phyloP scores from a whole-genome alignment of 2,888 invertebrate genomes.

The Cataglyphis livida region DNA sequence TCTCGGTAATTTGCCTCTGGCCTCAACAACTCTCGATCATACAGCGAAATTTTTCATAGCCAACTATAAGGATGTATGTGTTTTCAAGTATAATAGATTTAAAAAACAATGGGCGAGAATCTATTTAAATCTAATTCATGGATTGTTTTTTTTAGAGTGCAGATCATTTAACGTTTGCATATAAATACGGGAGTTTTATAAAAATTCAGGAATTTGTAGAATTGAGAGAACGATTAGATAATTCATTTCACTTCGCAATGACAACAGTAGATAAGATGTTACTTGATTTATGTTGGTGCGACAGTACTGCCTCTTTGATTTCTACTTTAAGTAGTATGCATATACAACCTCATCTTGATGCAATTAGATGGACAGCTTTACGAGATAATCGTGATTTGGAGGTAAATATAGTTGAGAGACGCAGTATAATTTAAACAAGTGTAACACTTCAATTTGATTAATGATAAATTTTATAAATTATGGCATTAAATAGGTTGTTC shows the following conservation, averaged over 20 bases:
- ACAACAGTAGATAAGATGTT: constrained; percentile 90
- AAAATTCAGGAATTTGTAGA: constrained; percentile 96
- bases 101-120: neutral
- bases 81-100: constrained; percentile 23
- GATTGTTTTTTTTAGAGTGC: constrained; percentile 89
- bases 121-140: constrained; percentile 33
- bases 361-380: constrained; percentile 80
- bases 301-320: constrained; percentile 76
- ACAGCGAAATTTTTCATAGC: constrained; percentile 95
- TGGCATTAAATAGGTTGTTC: constrained; percentile 77
- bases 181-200: constrained; percentile 97
- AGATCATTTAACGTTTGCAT: constrained; percentile 96
- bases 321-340: constrained; percentile 80
- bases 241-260: constrained; percentile 92
- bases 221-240: constrained; percentile 92
- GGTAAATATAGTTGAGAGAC: constrained; percentile 68
- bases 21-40: constrained; percentile 90
- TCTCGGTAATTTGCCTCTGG: constrained; percentile 90
- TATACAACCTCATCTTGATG: constrained; percentile 80
- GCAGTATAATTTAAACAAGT: constrained; percentile 8
- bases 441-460: neutral
- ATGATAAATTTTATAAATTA: constrained; percentile 8
- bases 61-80: constrained; percentile 94
- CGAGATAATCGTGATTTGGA: constrained; percentile 84
- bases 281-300: constrained; percentile 87